These are phyloP conservation scores for Oscheius sp. DNA, from an alignment of 2,888 invertebrate genomes.

Conservation along the genomic window DNA sequence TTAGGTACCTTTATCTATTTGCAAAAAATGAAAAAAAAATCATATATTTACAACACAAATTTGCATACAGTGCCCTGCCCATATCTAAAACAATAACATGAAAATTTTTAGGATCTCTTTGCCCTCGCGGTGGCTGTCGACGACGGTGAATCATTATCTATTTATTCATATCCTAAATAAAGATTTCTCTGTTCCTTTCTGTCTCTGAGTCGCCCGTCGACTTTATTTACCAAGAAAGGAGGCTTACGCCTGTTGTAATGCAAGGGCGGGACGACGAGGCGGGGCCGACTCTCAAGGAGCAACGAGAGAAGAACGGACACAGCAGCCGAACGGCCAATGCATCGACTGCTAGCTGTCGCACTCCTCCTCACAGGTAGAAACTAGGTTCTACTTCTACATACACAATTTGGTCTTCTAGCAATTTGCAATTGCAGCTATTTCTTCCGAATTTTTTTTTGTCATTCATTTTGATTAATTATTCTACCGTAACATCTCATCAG, in stretches of 20 bases:
- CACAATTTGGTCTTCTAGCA: not conserved
- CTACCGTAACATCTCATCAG: too few relatives aligned
- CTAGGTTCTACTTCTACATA: not conserved
- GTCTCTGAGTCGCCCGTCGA: too few relatives aligned
- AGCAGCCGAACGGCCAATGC: too few relatives aligned
- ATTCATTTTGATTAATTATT: not conserved
- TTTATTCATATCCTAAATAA: not conserved
- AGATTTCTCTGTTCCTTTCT: constrained; percentile 16
- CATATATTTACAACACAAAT: too few relatives aligned
- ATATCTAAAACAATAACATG: too few relatives aligned
- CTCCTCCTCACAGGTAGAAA: constrained; percentile 33
- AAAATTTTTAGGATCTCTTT: constrained; percentile 20
- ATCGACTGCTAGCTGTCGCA: constrained; percentile 27
- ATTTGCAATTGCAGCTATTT: too few relatives aligned
- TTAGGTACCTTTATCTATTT: too few relatives aligned
- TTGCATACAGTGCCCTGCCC: not conserved
- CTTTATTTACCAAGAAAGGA: constrained; percentile 12
- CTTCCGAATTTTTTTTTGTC: not conserved
- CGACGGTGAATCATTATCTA: constrained; percentile 10
- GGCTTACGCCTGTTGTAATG: constrained; percentile 23
- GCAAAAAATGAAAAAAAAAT: too few relatives aligned
- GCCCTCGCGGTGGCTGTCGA: constrained; percentile 24
- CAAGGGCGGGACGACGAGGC: constrained; percentile 10
- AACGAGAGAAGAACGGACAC: constrained; percentile 5
- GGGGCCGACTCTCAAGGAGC: constrained; percentile 8